Evolutionary conservation across 2,113 vertebrate genomes (phyloP), one percentile per base, ranked within the genome.

Genomic region (Eubucco bourcierii): DNA sequence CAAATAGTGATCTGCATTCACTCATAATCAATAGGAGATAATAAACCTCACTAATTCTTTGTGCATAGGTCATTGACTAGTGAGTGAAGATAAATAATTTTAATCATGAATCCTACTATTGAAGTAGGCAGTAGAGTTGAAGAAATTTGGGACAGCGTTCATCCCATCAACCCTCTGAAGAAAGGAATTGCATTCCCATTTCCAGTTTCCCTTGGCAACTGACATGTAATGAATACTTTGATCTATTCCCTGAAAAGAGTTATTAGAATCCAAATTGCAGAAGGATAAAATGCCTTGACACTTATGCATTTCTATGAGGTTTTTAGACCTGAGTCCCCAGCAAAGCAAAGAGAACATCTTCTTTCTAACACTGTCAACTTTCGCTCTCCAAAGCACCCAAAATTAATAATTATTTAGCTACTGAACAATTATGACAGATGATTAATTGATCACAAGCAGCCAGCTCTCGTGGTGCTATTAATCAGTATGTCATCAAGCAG

Each of bases 351-450:
- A 75, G 72, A 94, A 90, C 87, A 74, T n/a, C n/a, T 53, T 92
- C 93, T 96, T 93, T 93, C 80, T 66, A 84, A 92, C 56, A 63
- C 15, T 96, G 95, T 97, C 97, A 97, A 96, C 90, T 47, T 96
- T 92, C 85, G 44, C 90, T 94, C 90, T 93, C 78, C 50, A 50
- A 81, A 94, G 73, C 13, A 77, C 44, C 23, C 60, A 73, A 95
- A 96, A 97, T 97, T 97, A 97, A 97, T 97, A 97, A 96, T 97
- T 97, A 97, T 97, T 97, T 98, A 97, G 95, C 84, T 92, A 74
- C 93, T 95, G 89, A 97, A 87, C 90, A 97, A 96, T 97, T 97
- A 97, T 97, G 97, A 95, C 97, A 97, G 85, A 71, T 96, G 97
- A 98, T 97, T 97, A 97, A 97, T 97, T 97, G 92, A 96, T 96